These are phyloP conservation scores for Tachina lurida DNA, from an alignment of 2,888 invertebrate genomes.

Conservation along the genomic window DNA sequence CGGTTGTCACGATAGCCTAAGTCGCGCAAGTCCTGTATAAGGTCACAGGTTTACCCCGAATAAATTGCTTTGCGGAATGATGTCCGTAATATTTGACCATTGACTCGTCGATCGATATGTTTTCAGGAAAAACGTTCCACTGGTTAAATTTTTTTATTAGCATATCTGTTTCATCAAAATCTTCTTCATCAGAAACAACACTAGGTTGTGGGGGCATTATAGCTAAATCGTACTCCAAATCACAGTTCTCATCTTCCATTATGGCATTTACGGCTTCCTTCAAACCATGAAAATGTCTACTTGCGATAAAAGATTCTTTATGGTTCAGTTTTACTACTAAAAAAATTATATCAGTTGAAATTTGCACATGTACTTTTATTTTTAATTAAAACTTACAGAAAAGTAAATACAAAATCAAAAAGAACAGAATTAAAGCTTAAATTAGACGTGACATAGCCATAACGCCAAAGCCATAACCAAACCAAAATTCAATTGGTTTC, in stretches of 20 bases:
- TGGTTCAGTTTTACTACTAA: no score
- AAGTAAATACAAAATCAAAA: no score
- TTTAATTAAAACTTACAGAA: no score
- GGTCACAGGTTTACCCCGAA: not conserved
- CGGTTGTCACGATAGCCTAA: slow-evolving; percentile 17
- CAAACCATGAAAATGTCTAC: not conserved
- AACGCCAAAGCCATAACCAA: no score
- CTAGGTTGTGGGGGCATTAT: slow-evolving; percentile 25
- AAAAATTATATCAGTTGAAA: no score
- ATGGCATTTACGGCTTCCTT: not conserved
- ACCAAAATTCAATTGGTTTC: no score
- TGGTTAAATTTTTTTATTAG: not conserved
- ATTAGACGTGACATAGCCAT: no score
- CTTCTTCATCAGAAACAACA: slow-evolving; percentile 41
- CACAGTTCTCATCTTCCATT: not conserved
- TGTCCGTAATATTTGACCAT: no score
- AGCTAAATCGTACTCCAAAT: not conserved
- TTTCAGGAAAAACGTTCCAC: not conserved
- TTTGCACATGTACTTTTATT: no score
- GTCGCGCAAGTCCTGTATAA: not conserved
- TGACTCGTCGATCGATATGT: not conserved
- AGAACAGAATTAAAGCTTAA: no score
- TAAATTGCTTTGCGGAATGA: not conserved
- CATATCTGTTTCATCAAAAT: slow-evolving; percentile 27
- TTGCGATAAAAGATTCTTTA: not conserved